A percentile compares a stretch with the other conserved stretches of the same genome.
These are phyloP conservation scores for Oligia latruncula DNA, from an alignment of 2,888 invertebrate species.

Conservation along the genomic window DNA sequence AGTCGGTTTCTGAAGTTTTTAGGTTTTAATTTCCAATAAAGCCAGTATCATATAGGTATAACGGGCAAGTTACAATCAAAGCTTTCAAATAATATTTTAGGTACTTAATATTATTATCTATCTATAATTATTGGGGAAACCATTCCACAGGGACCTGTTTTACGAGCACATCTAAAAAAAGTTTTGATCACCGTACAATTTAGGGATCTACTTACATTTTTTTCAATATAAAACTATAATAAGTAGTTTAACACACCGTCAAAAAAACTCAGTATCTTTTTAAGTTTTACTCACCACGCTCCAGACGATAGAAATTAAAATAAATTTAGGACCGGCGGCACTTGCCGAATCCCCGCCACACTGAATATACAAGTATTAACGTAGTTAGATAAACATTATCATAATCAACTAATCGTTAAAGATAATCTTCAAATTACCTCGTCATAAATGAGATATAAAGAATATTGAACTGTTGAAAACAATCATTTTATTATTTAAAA, in stretches of 20 bases:
- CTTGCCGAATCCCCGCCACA: slow-evolving; percentile 7
- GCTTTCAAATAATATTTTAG: too few species aligned
- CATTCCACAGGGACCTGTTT: too few species aligned
- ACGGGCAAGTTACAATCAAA: background rate
- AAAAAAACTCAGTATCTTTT: background rate
- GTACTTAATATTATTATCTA: too few species aligned
- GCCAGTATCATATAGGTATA: background rate
- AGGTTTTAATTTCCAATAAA: background rate
- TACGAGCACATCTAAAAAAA: too few species aligned
- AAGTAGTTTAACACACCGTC: background rate
- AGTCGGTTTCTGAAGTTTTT: background rate
- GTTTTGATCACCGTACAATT: too few species aligned
- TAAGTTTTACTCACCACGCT: slow-evolving; percentile 11
- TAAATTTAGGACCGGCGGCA: slow-evolving; percentile 2
- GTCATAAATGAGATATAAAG: slow-evolving; percentile 11
- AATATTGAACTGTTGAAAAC: slow-evolving; percentile 4
- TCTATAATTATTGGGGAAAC: too few species aligned
- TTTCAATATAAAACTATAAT: background rate
- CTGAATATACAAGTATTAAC: background rate
- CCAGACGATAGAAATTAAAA: background rate
- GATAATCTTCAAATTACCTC: slow-evolving; percentile 11
- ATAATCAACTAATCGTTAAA: background rate
- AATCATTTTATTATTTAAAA: background rate
- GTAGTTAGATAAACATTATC: background rate
- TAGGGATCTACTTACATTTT: background rate